Evolutionary conservation across 2,888 invertebrate genomes (phyloP).

Genomic region (Pheosia gnoma): DNA sequence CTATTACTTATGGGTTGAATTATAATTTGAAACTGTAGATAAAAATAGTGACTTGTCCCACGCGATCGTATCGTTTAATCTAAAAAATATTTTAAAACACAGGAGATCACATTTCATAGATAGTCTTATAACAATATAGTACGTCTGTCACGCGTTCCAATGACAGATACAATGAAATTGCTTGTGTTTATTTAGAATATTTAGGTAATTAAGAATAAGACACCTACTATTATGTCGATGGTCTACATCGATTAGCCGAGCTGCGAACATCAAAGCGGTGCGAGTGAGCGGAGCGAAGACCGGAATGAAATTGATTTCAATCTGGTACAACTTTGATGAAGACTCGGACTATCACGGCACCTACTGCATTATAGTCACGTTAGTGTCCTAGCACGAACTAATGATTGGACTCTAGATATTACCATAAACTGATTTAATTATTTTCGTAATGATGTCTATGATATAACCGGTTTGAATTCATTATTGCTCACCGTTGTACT

Average conservation of each 20-base stretch:
- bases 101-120: constrained; percentile 74
- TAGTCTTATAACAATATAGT: constrained; percentile 47
- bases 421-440: no score
- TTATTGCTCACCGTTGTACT: not conserved
- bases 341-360: no score
- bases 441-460: no score
- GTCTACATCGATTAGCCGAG: not conserved
- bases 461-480: no score
- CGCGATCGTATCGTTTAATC: constrained; percentile 61
- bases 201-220: constrained; percentile 46
- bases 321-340: no score
- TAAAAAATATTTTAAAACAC: constrained; percentile 56
- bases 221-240: constrained; percentile 20
- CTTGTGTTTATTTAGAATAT: constrained; percentile 71
- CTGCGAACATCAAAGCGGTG: no score
- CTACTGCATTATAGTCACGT: no score
- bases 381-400: constrained; percentile 1
- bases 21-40: not conserved
- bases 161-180: constrained; percentile 60
- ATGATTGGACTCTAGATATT: not conserved
- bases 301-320: no score
- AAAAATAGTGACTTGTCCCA: constrained; percentile 35
- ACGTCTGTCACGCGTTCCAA: constrained; percentile 37
- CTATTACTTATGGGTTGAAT: not conserved
- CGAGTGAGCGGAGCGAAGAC: no score